Evolutionary conservation across 2,113 vertebrate genomes (phyloP).

Genomic region (Empidonax alnorum): DNA sequence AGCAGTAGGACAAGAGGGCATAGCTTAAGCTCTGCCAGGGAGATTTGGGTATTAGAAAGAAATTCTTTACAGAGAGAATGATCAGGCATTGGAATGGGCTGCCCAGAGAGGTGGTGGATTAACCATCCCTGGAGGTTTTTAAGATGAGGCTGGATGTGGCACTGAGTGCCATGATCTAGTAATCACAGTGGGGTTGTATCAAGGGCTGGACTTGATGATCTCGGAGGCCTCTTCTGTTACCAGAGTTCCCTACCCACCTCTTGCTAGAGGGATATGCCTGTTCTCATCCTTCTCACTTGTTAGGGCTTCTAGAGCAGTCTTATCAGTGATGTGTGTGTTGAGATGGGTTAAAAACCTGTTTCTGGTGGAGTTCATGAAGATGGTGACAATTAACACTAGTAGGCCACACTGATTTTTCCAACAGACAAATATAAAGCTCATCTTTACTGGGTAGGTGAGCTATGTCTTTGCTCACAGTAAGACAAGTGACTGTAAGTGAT

Average conservation of each 20-base stretch:
- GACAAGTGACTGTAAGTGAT: not conserved
- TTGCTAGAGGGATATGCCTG: not conserved
- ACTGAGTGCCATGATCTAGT: too few species aligned
- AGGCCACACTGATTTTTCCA: not conserved
- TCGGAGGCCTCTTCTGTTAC: not conserved
- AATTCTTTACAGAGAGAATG: too few species aligned
- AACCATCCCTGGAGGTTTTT: too few species aligned
- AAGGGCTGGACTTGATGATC: too few species aligned
- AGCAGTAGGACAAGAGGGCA: too few species aligned
- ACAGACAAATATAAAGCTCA: not conserved
- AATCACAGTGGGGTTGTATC: too few species aligned
- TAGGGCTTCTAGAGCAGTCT: not conserved
- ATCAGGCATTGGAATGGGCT: too few species aligned
- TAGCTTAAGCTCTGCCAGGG: too few species aligned
- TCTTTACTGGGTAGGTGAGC: not conserved
- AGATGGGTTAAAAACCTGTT: not conserved
- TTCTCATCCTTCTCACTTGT: not conserved
- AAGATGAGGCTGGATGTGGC: too few species aligned
- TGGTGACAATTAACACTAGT: fast-evolving
- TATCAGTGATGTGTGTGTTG: not conserved
- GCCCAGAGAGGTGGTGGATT: too few species aligned
- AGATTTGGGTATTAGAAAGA: too few species aligned
- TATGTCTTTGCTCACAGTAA: not conserved
- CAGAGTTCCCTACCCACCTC: fast-evolving
- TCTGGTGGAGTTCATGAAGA: not conserved